Base-by-base conservation (phyloP, 2,113 vertebrate genomes). In the Phyllopteryx taeniolatus region DNA sequence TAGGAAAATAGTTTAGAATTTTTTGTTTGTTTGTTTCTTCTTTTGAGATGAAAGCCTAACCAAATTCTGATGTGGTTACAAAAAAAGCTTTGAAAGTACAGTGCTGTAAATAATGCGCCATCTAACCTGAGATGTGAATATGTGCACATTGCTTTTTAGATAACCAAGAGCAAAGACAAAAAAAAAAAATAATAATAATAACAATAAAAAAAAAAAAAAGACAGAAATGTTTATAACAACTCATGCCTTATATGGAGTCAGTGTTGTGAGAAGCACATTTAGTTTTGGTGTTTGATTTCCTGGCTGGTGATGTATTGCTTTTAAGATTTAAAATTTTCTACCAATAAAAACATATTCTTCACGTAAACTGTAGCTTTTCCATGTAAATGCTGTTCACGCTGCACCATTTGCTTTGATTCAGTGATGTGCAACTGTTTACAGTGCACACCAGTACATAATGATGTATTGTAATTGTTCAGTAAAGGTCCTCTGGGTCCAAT, bases 211-310 rank as follows among this genome's bases (percentile, higher is more conserved):
- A 46, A 63, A 20, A 63, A 10, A 27, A 31, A n/a, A n/a, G 20
- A 8, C 39, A 13, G 20, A 64, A 65, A 87, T 84, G 81, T 90
- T 90, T 88, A 85, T 90, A 83, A 90, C 82, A 80, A 91, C 85
- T 90, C 88, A 92, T 91, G 92, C 92, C 93, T 93, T 94, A 94
- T 90, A 82, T 88, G 90, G 89, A 91, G 84, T 92, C 83, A 90
- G 85, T 93, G 87, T 93, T 90, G 86, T 77, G 82, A 90, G 87
- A 93, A 94, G 91, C 92, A 93, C 92, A 93, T 91, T 90, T 88
- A 71, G 82, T 89, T 90, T 89, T 80, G 79, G 82, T 90, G 79
- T 89, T 83, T 85, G 74, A 79, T 84, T 88, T 89, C 57, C 67
- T 75, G 71, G 82, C 73, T 0, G 85, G 87, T 67, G 81, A 79